These are phyloP conservation scores for Cotesia vestalis DNA, from an alignment of 1,140 invertebrate genomes.

Conservation along the genomic window DNA sequence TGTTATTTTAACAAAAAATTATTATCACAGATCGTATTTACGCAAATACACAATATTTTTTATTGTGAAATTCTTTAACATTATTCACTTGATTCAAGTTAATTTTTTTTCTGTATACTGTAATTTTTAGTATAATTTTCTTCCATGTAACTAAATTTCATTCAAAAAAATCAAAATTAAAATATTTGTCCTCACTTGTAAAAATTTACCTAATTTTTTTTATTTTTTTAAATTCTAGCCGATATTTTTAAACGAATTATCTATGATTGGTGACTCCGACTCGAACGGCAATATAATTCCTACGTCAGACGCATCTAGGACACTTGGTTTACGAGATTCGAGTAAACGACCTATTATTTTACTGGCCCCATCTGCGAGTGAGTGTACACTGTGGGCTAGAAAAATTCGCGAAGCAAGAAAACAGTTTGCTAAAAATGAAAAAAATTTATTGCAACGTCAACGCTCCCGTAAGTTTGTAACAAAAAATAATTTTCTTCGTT, in stretches of 20 bases:
- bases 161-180: no score
- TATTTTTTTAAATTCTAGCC: slow-evolving; percentile 66
- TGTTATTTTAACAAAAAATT: no score
- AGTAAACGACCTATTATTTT: slow-evolving; percentile 67
- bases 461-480: slow-evolving; percentile 70
- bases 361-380: slow-evolving; percentile 69
- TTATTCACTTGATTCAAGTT: slow-evolving; percentile 46
- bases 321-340: slow-evolving; percentile 64
- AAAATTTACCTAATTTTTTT: no score
- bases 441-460: slow-evolving; percentile 69
- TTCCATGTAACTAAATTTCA: no score
- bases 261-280: slow-evolving; percentile 65
- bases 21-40: no score
- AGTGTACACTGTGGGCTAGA: slow-evolving; percentile 77
- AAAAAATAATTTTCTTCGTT: no score
- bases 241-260: slow-evolving; percentile 75
- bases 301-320: slow-evolving; percentile 59
- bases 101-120: no score
- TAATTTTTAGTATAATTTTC: no score
- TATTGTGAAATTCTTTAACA: no score
- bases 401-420: slow-evolving; percentile 73
- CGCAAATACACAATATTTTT: no score
- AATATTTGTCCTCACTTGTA: no score
- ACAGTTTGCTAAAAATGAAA: slow-evolving; percentile 71
- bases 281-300: slow-evolving; percentile 54